Base-by-base conservation (phyloP, 2,888 invertebrate species). In the Pyrgus malvae region DNA sequence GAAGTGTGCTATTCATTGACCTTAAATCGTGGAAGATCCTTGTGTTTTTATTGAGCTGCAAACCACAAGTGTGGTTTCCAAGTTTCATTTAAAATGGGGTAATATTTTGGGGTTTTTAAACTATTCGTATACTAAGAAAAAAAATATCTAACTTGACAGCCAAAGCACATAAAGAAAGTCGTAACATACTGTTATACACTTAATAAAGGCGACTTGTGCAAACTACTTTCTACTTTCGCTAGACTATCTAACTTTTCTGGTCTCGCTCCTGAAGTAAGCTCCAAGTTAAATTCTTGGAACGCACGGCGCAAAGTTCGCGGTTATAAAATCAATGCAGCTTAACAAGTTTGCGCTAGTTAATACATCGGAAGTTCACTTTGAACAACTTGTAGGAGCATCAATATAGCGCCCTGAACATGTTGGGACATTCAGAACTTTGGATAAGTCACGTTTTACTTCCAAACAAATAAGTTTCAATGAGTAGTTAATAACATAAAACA, bases 261-360 rank as follows among this genome's bases (percentile, higher is more conserved):
- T 65, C 59, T 66, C n/a, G n/a, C n/a, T n/a, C n/a, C n/a, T 60
- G 65, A 72, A 72, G 70, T 69, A 69, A 73, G 66, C 66, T 66
- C 68, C 70, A 67, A 74, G 70, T 71, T 70, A 65, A 70, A 70
- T 65, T 61, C 65, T 70, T 68, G 64, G 44, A 63, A 63, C 67
- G n/a, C 23, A 60, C 66, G 63, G 60, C 61, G 61, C 65, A 66
- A 65, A 48, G 40, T 25, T 41, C 64, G 69, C 69, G 64, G 70
- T 77, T 79, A 78, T 73, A 80, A 78, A 82, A 82, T 79, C 81
- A 78, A 78, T 76, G 79, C 71, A 66, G 69, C 70, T 74, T 72
- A 80, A 78, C 75, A 66, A 75, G 74, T 79, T 78, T 73, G 75
- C 66, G 70, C 74, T 73, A 74, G 78, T 78, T 78, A n/a, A 76